Evolutionary conservation across 2,797 vertebrate genomes (phyloP), one percentile per base, ranked within the genome.

Genomic region (Carduelis carduelis): DNA sequence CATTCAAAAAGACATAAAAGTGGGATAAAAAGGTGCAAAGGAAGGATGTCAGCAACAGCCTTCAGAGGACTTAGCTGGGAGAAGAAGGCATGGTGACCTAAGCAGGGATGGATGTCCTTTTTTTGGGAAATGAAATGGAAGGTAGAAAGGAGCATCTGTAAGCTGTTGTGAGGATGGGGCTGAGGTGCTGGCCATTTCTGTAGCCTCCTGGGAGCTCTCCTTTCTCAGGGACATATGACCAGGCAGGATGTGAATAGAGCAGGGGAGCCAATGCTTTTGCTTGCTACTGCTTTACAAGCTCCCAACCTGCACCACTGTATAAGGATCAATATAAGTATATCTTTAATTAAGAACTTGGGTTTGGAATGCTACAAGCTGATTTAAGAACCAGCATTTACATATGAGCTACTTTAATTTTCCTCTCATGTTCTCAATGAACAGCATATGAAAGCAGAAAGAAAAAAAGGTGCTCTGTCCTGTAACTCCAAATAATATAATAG

Each of bases 321-420:
- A 56, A 85, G 60, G 64, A 74, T 93, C 83, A 85, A 8, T 83
- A 55, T 63, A 18, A 0, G 12, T 59, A 7, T 52, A 50, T 82
- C 87, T 91, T 95, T 87, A 92, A 93, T 89, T 89, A 96, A 93
- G 86, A 77, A 59, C 23, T 81, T 93, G 12, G 20, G 32, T 64
- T 86, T 87, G 28, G 39, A 96, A 92, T 92, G 84, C 89, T 78
- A 28, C 78, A 89, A 97, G 83, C 90, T 0, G 43, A 87, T 95
- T 95, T 95, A 69, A 69, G 53, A 87, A 41, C 15, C 8, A 13
- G 20, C 41, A 39, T 82, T 90, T 96, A 74, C 57, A 81, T 69
- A 85, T 86, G 44, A 76, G 13, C 3, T 4, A 89, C 30, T 87
- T 83, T 8, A 76, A 90, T 93, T 90, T 95, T 83, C 60, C 11